phyloP scores from a whole-genome alignment of 2,888 invertebrate genomes.

The Clivina fossor region DNA sequence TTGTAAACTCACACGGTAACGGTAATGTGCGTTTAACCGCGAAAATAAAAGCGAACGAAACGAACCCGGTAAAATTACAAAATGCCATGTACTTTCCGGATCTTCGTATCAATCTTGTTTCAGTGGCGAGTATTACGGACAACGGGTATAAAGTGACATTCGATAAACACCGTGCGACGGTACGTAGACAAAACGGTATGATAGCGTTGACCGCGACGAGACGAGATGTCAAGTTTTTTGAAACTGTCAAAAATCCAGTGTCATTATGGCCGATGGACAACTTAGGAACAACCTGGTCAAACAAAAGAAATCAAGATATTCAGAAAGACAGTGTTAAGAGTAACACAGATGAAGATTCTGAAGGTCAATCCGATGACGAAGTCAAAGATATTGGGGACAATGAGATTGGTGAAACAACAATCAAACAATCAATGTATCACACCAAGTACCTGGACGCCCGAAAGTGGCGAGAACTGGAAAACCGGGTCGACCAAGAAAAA shows the following conservation, averaged over 20 bases:
- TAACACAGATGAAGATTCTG: slow-evolving; percentile 17
- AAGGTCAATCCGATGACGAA: neutral
- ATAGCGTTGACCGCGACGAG: slow-evolving; percentile 24
- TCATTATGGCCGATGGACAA: no score
- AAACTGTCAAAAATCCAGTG: no score
- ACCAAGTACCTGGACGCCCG: neutral
- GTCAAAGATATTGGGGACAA: neutral
- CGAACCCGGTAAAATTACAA: no score
- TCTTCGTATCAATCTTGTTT: slow-evolving; percentile 38
- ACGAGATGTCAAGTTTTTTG: neutral
- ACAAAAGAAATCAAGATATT: neutral
- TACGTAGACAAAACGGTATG: slow-evolving; percentile 32
- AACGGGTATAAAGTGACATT: slow-evolving; percentile 37
- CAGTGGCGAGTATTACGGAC: slow-evolving; percentile 37
- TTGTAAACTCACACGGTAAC: no score
- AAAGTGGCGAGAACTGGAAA: neutral
- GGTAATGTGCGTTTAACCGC: no score
- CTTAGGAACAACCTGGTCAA: no score
- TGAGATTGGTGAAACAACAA: neutral
- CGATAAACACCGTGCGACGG: slow-evolving; percentile 27
- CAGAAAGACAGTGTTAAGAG: neutral
- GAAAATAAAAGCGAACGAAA: no score
- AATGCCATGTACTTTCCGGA: slow-evolving; percentile 35
- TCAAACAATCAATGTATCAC: neutral
- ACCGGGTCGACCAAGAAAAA: slow-evolving; percentile 15